phyloP scores from a whole-genome alignment of 2,888 invertebrate species.

The Nemapogon koenigi region DNA sequence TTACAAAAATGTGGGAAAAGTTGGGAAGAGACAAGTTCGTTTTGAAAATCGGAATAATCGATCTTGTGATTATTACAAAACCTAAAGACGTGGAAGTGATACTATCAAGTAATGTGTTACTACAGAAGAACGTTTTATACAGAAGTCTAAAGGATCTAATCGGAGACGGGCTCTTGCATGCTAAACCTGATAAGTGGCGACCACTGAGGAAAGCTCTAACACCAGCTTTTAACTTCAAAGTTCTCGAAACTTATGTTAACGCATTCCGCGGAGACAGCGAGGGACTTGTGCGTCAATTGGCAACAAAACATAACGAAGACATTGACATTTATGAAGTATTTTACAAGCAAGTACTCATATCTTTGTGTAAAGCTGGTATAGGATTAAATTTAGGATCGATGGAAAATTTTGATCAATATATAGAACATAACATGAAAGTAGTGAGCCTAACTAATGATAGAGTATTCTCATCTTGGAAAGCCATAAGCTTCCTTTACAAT shows the following conservation, averaged over 20 bases:
- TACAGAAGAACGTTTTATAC: background rate
- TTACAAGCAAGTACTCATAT: background rate
- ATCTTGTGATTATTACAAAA: background rate
- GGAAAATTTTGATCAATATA: background rate
- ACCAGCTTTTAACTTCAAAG: background rate
- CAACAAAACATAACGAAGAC: background rate
- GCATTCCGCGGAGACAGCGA: background rate
- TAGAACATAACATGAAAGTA: background rate
- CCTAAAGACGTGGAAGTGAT: background rate
- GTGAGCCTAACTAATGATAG: constrained; percentile 1
- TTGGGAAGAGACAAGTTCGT: background rate
- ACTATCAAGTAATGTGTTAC: background rate
- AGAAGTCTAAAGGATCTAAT: background rate
- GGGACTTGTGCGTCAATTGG: background rate
- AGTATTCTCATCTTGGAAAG: constrained; percentile 2
- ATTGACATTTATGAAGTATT: background rate
- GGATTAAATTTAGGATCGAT: background rate
- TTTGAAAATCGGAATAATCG: background rate
- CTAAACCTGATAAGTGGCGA: background rate
- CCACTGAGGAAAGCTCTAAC: background rate
- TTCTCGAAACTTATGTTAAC: background rate
- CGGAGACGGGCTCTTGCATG: background rate
- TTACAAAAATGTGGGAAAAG: background rate
- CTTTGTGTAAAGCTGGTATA: background rate
- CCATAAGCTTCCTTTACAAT: background rate